Evolutionary conservation across 2,888 invertebrate species (phyloP), one percentile per base, ranked within the genome.

Genomic region (Ichneumoninae sp.): DNA sequence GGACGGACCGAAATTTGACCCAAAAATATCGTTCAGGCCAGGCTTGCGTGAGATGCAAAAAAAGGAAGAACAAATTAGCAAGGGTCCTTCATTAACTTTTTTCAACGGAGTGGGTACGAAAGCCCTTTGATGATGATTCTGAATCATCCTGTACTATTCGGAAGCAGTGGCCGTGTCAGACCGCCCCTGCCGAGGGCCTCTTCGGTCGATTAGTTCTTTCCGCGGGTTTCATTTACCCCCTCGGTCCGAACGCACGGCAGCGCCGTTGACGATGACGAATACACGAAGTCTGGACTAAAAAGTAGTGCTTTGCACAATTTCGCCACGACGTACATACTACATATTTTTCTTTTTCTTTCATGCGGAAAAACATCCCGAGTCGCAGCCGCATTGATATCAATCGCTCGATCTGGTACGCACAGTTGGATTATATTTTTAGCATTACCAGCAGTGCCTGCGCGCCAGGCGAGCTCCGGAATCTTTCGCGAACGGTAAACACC

Each of bases 151-250:
- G 77, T 62, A 78, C 22, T 47, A 47, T 60, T 70, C 22, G 47
- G 1, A 62, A 44, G 47, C 44, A 69, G 60, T 65, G 50, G 30
- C 33, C 57, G 60, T 60, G 77, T 57, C 33, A 36, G 57, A 60
- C 19, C 47, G 50, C 47, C 44, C 69, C 60, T 19, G n/a, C 47
- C 8, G 52, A 19, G 40, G 40, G 33, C 60, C 69, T 60, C 77
- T 40, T 78, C 57, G 77, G 69, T 78, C 77, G 77, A 70, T 78
- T 60, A 69, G 68, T 60, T 78, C 77, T 69, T 78, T 78, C 69
- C 47, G 69, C 68, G 60, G 60, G 77, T 78, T 78, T 70, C 69
- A 78, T 78, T 78, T 69, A 78, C 47, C 69, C 44, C 77, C 69
- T 47, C 44, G 16, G 19, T 1, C 13, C 44, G 69, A 57, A 30